These are phyloP conservation scores for Ischnus inquisitorius DNA, from an alignment of 2,888 invertebrate genomes.

Conservation along the genomic window DNA sequence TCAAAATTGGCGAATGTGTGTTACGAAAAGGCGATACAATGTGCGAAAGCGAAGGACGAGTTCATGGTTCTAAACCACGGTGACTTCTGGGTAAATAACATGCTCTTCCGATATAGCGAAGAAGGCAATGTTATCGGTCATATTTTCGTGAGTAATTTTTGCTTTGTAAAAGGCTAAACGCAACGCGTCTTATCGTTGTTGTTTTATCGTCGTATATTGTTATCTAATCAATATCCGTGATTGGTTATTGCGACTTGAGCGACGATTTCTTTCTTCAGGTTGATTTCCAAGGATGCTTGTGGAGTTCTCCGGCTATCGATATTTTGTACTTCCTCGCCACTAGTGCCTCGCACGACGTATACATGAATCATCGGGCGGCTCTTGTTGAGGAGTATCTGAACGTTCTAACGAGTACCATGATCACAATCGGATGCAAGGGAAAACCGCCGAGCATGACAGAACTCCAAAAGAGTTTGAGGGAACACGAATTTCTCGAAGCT, in stretches of 20 bases:
- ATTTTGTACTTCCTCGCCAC: conserved; percentile 82
- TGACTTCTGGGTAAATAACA: conserved; percentile 82
- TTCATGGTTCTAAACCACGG: conserved; percentile 82
- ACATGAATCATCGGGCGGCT: not conserved
- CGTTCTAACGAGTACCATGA: too few species aligned
- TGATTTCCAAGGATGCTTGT: conserved; percentile 85
- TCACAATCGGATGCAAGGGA: too few species aligned
- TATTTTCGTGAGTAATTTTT: conserved; percentile 72
- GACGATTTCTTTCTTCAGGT: conserved; percentile 79
- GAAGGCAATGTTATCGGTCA: conserved; percentile 74
- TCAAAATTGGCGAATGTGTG: conserved; percentile 21
- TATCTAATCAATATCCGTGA: not conserved
- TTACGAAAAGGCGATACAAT: conserved; percentile 58
- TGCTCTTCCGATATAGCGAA: conserved; percentile 81
- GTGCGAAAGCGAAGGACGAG: conserved; percentile 61
- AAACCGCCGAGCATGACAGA: too few species aligned
- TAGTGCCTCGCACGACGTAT: not conserved
- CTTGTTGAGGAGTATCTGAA: not conserved
- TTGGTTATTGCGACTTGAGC: not conserved
- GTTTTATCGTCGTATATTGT: too few species aligned
- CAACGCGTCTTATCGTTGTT: too few species aligned
- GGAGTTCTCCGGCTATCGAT: conserved; percentile 85
- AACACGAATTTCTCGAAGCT: too few species aligned
- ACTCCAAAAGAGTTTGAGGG: too few species aligned
- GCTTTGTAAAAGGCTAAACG: not conserved